These are phyloP conservation scores for Sinotaia quadrata DNA, from an alignment of 2,888 invertebrate species.

Conservation along the genomic window DNA sequence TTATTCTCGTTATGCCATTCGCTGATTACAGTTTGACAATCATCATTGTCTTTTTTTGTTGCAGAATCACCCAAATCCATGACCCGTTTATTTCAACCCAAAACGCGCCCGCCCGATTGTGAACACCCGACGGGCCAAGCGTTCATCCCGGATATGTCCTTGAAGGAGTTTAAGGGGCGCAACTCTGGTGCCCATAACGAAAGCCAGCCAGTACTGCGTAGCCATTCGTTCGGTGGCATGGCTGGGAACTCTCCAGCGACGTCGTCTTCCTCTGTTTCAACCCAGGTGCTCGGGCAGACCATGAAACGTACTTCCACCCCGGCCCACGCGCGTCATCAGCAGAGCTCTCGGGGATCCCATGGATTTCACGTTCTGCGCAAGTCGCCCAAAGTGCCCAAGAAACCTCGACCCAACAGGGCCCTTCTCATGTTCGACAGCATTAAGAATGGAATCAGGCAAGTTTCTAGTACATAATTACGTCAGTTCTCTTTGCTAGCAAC, in stretches of 20 bases:
- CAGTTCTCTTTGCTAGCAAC: too few species aligned
- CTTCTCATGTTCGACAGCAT: constrained; percentile 68
- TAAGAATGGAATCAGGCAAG: constrained; percentile 67
- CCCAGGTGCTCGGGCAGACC: constrained; percentile 61
- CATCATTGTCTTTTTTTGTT: constrained; percentile 1
- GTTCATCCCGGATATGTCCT: constrained; percentile 35
- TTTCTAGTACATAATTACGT: too few species aligned
- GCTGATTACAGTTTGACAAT: background rate
- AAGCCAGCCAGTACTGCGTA: constrained; percentile 50
- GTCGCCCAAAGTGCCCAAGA: constrained; percentile 66
- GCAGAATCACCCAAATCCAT: constrained; percentile 40
- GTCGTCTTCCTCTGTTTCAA: constrained; percentile 35
- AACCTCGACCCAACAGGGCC: constrained; percentile 66
- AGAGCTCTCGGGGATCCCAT: constrained; percentile 1
- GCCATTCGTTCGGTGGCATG: constrained; percentile 62
- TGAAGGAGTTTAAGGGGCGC: constrained; percentile 36
- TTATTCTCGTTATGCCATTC: too few species aligned
- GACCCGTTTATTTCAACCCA: constrained; percentile 36
- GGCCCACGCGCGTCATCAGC: constrained; percentile 1
- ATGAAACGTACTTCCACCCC: constrained; percentile 47
- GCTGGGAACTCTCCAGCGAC: constrained; percentile 40
- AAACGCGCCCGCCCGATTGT: constrained; percentile 19
- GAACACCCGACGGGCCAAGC: constrained; percentile 13
- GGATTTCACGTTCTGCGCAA: constrained; percentile 53
- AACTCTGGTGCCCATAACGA: background rate